phyloP scores from a whole-genome alignment of 2,797 vertebrate genomes.

The Hemibagrus guttatus region DNA sequence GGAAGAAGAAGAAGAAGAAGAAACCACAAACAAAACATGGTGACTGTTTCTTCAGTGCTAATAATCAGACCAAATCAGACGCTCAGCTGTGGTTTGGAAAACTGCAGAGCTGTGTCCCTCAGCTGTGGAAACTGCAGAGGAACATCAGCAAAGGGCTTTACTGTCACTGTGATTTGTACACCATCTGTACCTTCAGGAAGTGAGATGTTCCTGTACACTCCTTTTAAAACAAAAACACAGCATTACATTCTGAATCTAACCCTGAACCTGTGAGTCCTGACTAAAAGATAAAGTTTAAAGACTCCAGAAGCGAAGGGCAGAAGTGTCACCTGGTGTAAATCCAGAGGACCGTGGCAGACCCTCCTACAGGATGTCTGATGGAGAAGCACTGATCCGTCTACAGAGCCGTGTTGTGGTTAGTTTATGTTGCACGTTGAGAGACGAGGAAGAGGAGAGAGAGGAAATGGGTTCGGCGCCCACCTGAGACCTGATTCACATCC shows the following conservation, averaged over 20 bases:
- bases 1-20: not conserved
- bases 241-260: not conserved
- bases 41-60: not conserved
- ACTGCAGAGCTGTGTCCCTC: too few species aligned
- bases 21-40: not conserved
- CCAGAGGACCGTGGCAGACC: constrained; percentile 6
- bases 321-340: not conserved
- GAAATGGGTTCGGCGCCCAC: constrained; percentile 44
- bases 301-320: not conserved
- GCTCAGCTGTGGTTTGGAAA: too few species aligned
- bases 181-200: not conserved
- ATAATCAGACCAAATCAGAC: too few species aligned
- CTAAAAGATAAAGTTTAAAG: not conserved
- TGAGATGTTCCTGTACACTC: not conserved
- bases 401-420: constrained; percentile 27
- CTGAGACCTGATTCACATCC: constrained; percentile 28
- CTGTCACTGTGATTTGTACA: not conserved
- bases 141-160: too few species aligned
- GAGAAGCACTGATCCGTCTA: constrained; percentile 8
- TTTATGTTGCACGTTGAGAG: constrained; percentile 37
- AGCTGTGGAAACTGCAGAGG: not conserved
- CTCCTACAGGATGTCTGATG: constrained; percentile 56
- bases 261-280: not conserved
- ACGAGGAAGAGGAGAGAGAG: constrained; percentile 40
- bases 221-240: not conserved